Percentiles rank a stretch among this genome's conserved stretches.
phyloP scores from a whole-genome alignment of 2,888 invertebrate genomes.

The Saturnia pavonia region DNA sequence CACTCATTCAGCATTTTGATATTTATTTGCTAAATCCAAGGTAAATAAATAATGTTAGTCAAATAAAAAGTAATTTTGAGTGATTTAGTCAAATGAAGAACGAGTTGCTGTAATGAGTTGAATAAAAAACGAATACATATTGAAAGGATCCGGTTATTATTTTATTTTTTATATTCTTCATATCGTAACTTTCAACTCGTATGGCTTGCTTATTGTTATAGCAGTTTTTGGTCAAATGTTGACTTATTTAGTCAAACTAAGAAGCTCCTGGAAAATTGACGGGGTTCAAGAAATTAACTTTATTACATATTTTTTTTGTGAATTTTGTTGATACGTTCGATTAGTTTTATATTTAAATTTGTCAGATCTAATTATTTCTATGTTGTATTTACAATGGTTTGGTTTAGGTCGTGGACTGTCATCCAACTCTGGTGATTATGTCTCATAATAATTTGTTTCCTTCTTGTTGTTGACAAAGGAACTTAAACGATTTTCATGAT shows the following conservation, averaged over 20 bases:
- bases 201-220: not conserved
- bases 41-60: not conserved
- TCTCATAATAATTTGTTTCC: no score
- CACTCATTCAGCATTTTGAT: not conserved
- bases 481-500: not conserved
- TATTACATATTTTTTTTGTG: not conserved
- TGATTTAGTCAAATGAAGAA: not conserved
- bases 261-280: not conserved
- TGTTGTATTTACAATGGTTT: not conserved
- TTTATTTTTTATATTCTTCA: not conserved
- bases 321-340: not conserved
- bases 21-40: not conserved
- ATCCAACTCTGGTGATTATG: not conserved
- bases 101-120: not conserved
- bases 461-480: not conserved
- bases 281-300: not conserved
- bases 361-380: not conserved
- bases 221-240: not conserved
- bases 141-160: not conserved
- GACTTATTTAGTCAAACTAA: not conserved
- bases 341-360: not conserved
- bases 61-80: not conserved
- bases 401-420: not conserved
- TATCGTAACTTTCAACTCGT: not conserved
- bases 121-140: not conserved